Base-by-base conservation (phyloP, 2,888 invertebrate species). In the Zootermopsis nevadensis region DNA sequence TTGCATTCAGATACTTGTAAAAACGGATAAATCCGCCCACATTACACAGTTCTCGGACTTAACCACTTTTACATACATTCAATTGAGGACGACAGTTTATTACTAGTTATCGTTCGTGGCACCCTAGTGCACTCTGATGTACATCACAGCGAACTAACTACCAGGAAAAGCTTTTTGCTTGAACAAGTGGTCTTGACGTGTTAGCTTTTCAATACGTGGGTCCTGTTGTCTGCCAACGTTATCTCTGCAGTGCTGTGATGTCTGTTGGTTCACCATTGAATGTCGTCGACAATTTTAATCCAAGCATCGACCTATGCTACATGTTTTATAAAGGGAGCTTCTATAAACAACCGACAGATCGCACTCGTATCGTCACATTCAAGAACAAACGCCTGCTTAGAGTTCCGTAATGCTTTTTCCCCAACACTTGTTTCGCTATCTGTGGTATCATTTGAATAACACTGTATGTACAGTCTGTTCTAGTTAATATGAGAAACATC, bases 81-180 rank as follows among this genome's bases (percentile, higher is more conserved):
- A 79, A 60, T 60, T 79, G 79, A 55, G 31, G 66, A 55, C 22
- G 79, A 66, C 79, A 79, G 60, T 79, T 79, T 79, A 60, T 77
- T 69, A 33, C 33, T 1, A 12, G 69, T 69, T 69, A 69, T 33
- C 33, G 69, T 19, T 31, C 33, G 33, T 69, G 69, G 69, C 69
- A 33, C 33, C 27, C 15, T 24, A 33, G 69, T 31, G 60, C 60
- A 27, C 60, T 60, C 60, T 60, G n/a, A n/a, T 31, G 30, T 69
- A 74, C n/a, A 38, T 74, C 35, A 38, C 38, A 42, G 22, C n/a
- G 74, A n/a, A 74, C 74, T 38, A 60, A 79, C 79, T 79, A 79
- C 79, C 35, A 79, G 33, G 79, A 79, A 79, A 79, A 79, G 79
- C 79, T 79, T 79, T 79, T 79, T 79, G 35, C 79, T 79, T 66